Base-by-base conservation (phyloP, 2,797 vertebrate species). In the Acipenser transmontanus region DNA sequence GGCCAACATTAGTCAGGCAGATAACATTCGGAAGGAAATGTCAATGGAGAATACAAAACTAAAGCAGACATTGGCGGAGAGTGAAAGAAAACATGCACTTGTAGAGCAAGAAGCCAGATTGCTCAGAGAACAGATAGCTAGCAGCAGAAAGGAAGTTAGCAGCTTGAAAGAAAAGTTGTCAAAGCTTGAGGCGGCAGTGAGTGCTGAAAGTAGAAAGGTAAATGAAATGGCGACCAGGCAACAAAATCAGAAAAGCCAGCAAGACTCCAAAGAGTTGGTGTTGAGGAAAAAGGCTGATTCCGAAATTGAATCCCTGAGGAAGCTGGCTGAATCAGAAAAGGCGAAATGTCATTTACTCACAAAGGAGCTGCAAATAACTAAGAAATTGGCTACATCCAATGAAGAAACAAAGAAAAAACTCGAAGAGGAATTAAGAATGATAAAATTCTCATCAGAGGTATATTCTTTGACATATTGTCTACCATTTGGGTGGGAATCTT, bases 361-460 rank as follows among this genome's bases (percentile, higher is more conserved):
- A 34, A 34, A 80, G 17, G 86, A 86, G 52, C 72, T 86, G 2
- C 77, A 78, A 74, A 13, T 78, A 68, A 89, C 75, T 71, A 82
- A 88, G 73, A 34, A 34, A 62, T 79, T 77, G 1, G 0, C 72
- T 54, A 81, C 78, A 8, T 76, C 78, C 1, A 83, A 81, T 8
- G 88, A 85, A 77, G 88, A 84, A 61, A 51, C 63, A 1, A 87
- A 85, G 75, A 80, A 74, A 70, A 91, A 80, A 71, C 83, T 77
- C 68, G 91, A 93, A 76, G 82, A 90, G 72, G 89, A 91, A 72
- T 76, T 85, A 71, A 80, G 81, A 76, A 93, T 88, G 72, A 87
- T 85, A 63, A 87, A 91, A 75, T 82, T 84, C 6, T 84, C 89
- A 48, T 80, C 88, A 76, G 90, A 97, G 96, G 95, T 98, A 97